Conservation (phyloP, 2,113 vertebrate genomes). For the Scatophagus argus region DNA sequence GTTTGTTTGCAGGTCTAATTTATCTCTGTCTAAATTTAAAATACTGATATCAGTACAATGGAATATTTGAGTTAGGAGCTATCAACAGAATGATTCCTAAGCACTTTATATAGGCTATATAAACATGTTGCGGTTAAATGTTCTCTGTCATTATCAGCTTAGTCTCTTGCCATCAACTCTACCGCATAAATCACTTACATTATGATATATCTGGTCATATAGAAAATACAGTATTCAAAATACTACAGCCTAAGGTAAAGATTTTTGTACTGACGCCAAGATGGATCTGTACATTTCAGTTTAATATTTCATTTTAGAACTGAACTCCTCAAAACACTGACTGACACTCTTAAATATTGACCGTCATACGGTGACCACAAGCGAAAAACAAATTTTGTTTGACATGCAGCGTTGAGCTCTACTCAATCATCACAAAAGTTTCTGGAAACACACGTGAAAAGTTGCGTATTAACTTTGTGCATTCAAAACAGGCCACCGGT, state of each 20-base stretch:
- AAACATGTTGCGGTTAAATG: neutral
- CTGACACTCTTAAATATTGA: neutral
- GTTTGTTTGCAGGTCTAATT: constrained; percentile 64
- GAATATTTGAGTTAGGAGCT: constrained; percentile 36
- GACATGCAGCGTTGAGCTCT: neutral
- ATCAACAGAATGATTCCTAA: constrained; percentile 1
- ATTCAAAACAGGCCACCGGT: neutral
- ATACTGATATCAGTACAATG: constrained; percentile 34
- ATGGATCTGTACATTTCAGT: neutral
- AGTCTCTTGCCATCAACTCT: neutral
- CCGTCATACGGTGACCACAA: neutral
- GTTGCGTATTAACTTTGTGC: neutral
- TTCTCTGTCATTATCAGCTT: constrained; percentile 12
- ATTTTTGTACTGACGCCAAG: constrained; percentile 5
- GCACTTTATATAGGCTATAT: constrained; percentile 12
- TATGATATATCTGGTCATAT: constrained; percentile 31
- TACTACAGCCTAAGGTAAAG: constrained; percentile 22
- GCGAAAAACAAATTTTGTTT: neutral
- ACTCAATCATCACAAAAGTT: constrained; percentile 15
- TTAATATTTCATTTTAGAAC: neutral
- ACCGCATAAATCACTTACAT: neutral
- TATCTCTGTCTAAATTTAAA: constrained; percentile 59
- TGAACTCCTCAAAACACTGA: neutral
- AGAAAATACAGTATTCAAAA: constrained; percentile 25
- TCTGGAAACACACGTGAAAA: neutral